Evolutionary conservation across 2,113 vertebrate species (phyloP), one percentile per base, ranked within the genome.

Genomic region (Festucalex cinctus): DNA sequence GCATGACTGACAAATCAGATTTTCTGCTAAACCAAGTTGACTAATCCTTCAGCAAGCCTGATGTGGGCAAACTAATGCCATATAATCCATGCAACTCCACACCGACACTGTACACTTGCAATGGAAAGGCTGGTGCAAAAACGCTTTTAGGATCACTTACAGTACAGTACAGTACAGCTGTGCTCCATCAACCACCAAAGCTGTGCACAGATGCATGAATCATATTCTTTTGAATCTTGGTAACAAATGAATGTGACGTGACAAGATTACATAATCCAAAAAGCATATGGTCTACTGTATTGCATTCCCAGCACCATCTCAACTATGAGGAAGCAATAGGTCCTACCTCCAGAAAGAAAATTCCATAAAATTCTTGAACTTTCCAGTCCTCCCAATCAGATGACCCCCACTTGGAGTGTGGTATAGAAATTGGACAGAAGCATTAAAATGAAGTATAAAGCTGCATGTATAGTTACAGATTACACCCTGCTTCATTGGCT

Each of bases 61-160:
- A 62, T 62, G 60, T 62, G 60, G 60, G 22, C 60, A 62, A 62
- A 43, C 60, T 62, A 62, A 62, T 62, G 39, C 60, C 13, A 9
- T 24, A 26, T 43, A 62, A 62, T 62, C 60, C 60, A 41, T 7
- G 37, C 59, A 41, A 62, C 37, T 62, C 37, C 36, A 43, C 60
- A 16, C 24, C 14, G 2, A 62, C 60, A 39, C 39, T 22, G 13
- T 32, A 32, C 0, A 22, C 35, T 37, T 60, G 58, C 58, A 60
- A 37, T 39, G 35, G 58, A 37, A 60, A 60, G 35, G 36, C 59
- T 7, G 54, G 26, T 16, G 26, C 54, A 57, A 41, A n/a, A 41
- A 41, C 59, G n/a, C 2, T 36, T 61, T 61, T 13, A 9, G 36
- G 59, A 61, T 61, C 59, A 61, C 59, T 59, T 57, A 6, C 54